Percentiles rank a stretch among this genome's conserved stretches.
phyloP scores from a whole-genome alignment of 2,797 vertebrate species.

The Leptatherina wallacei region DNA sequence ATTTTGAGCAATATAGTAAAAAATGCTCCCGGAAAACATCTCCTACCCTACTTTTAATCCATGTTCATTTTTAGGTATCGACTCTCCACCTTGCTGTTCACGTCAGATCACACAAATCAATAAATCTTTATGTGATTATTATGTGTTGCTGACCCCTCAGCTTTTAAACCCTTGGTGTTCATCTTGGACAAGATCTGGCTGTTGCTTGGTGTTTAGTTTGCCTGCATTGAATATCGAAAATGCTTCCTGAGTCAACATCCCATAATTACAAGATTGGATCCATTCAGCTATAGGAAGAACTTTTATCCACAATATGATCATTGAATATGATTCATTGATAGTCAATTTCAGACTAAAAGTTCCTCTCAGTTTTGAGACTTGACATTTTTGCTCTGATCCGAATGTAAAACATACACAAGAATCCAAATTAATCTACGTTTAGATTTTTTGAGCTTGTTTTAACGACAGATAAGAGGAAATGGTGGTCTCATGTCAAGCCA shows the following conservation, averaged over 20 bases:
- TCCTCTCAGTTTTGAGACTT: slow-evolving; percentile 16
- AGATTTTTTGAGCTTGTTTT: neutral
- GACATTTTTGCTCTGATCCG: slow-evolving; percentile 22
- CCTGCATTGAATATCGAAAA: slow-evolving; percentile 41
- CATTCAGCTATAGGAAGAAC: slow-evolving; percentile 25
- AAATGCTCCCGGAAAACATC: too few relatives aligned
- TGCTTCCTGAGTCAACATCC: slow-evolving; percentile 8
- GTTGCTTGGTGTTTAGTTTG: neutral
- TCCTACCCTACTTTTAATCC: neutral
- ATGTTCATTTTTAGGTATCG: neutral
- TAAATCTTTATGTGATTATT: slow-evolving; percentile 35
- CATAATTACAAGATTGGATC: slow-evolving; percentile 29
- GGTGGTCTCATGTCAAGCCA: neutral
- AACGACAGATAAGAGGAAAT: slow-evolving; percentile 17
- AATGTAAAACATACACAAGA: neutral
- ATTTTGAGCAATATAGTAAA: too few relatives aligned
- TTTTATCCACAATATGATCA: slow-evolving; percentile 29
- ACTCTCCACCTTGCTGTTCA: neutral
- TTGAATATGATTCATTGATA: slow-evolving; percentile 38
- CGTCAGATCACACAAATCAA: neutral
- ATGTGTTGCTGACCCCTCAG: slow-evolving; percentile 40
- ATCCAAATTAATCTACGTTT: slow-evolving; percentile 1
- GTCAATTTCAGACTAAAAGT: slow-evolving; percentile 27
- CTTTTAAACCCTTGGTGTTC: slow-evolving; percentile 41
- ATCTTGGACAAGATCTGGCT: slow-evolving; percentile 27